phyloP scores from a whole-genome alignment of 1,140 invertebrate genomes.

The Brachionus plicatilis region DNA sequence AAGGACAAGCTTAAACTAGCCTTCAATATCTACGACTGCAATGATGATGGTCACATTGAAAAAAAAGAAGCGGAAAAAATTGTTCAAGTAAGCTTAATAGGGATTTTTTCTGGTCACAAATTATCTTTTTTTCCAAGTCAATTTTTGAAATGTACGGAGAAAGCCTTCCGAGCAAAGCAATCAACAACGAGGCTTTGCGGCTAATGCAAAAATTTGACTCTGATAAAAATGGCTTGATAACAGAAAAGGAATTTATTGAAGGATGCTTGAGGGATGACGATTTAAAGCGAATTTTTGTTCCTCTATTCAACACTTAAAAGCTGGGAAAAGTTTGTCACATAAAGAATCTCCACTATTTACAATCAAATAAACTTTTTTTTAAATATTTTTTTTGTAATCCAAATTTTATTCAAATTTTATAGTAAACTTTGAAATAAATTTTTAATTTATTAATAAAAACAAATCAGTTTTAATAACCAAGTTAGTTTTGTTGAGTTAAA shows the following conservation, averaged over 20 bases:
- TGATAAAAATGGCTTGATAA: constrained; percentile 14
- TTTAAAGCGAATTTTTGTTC: neutral
- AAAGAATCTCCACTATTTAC: neutral
- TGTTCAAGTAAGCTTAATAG: neutral
- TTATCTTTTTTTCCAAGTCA: neutral
- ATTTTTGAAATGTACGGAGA: constrained; percentile 36
- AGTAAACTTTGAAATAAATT: neutral
- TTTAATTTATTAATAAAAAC: neutral
- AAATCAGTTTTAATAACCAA: neutral
- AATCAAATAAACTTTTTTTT: neutral
- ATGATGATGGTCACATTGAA: constrained; percentile 17
- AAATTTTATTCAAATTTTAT: neutral
- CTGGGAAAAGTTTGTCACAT: neutral
- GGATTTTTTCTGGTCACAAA: neutral
- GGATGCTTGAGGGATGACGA: constrained; percentile 11
- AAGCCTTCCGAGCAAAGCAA: neutral
- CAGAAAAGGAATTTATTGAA: constrained; percentile 12
- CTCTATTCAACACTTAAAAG: neutral
- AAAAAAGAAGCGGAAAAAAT: constrained; percentile 6
- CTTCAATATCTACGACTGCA: constrained; percentile 29
- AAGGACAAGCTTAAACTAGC: constrained; percentile 29
- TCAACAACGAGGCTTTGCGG: neutral
- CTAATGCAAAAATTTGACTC: constrained; percentile 31
- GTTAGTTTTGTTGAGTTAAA: neutral
- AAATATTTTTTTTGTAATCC: neutral